Evolutionary conservation across 2,113 vertebrate genomes (phyloP).

Genomic region (Narcine bancroftii): DNA sequence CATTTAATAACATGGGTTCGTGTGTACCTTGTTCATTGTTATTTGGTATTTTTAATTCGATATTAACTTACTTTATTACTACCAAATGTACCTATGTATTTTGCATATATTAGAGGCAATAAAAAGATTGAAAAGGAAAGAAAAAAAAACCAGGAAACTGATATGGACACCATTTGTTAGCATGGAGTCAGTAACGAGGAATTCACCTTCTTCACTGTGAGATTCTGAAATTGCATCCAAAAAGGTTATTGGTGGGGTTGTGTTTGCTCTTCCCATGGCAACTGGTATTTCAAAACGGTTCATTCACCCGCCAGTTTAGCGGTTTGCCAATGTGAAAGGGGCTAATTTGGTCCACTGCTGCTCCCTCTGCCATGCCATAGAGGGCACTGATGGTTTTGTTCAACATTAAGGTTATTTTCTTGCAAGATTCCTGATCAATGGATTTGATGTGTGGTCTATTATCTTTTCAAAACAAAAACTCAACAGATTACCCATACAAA

Average conservation of each 20-base stretch:
- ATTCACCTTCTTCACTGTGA: background rate
- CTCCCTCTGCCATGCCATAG: background rate
- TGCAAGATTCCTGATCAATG: background rate
- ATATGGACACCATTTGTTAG: background rate
- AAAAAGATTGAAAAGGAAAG: too few relatives aligned
- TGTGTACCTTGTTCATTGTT: too few relatives aligned
- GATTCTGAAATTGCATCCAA: background rate
- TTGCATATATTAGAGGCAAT: too few relatives aligned
- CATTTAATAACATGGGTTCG: too few relatives aligned
- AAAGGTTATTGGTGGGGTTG: background rate
- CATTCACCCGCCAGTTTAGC: too few relatives aligned
- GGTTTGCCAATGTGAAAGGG: too few relatives aligned
- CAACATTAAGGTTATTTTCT: too few relatives aligned
- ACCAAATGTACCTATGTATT: too few relatives aligned
- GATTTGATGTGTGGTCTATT: background rate
- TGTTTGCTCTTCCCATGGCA: too few relatives aligned
- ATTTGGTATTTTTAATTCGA: too few relatives aligned
- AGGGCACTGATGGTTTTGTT: background rate
- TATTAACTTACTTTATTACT: too few relatives aligned
- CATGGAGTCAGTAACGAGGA: background rate
- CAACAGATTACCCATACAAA: background rate
- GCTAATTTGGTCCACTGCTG: background rate
- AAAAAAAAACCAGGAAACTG: background rate
- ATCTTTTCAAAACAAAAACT: background rate
- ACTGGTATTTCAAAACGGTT: too few relatives aligned